These are phyloP conservation scores for Anabacerthia variegaticeps DNA, from an alignment of 2,797 vertebrate species.

Conservation along the genomic window DNA sequence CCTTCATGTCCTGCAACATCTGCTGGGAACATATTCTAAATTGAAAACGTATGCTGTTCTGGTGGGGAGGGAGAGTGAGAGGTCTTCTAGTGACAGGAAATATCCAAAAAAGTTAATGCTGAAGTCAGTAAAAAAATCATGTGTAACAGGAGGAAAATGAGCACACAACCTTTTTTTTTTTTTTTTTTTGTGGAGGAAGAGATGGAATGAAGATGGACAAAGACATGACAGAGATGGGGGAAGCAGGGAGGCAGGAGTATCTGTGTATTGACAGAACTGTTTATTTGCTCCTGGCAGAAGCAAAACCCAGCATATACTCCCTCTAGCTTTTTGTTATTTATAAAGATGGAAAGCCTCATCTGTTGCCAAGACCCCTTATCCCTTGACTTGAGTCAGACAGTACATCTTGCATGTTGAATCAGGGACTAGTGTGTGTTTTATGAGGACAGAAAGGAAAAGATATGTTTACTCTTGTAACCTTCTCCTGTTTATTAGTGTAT, in stretches of 20 bases:
- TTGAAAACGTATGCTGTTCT: slow-evolving; percentile 66
- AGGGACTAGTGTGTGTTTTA: slow-evolving; percentile 15
- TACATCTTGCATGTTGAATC: slow-evolving; percentile 46
- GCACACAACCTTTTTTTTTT: neutral
- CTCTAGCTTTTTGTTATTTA: slow-evolving; percentile 55
- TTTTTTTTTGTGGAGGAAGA: rapidly evolving
- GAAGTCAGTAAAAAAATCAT: slow-evolving; percentile 60
- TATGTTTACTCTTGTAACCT: neutral
- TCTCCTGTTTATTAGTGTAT: neutral
- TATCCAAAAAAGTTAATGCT: slow-evolving; percentile 62
- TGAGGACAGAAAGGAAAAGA: neutral
- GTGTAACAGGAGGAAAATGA: slow-evolving; percentile 48
- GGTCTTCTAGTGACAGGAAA: slow-evolving; percentile 56
- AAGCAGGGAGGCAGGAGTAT: slow-evolving; percentile 13
- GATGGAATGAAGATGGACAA: neutral
- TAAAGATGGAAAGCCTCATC: slow-evolving; percentile 29
- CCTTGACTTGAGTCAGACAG: neutral
- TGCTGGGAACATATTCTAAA: slow-evolving; percentile 72
- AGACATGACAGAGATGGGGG: neutral
- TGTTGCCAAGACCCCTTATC: slow-evolving; percentile 20
- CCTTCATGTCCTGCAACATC: slow-evolving; percentile 60
- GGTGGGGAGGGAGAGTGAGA: slow-evolving; percentile 21
- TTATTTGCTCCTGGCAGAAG: slow-evolving; percentile 69
- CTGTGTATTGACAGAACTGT: slow-evolving; percentile 60
- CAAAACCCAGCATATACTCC: slow-evolving; percentile 44